Evolutionary conservation across 2,888 invertebrate genomes (phyloP), one percentile per base, ranked within the genome.

Genomic region (Agrotis exclamationis): DNA sequence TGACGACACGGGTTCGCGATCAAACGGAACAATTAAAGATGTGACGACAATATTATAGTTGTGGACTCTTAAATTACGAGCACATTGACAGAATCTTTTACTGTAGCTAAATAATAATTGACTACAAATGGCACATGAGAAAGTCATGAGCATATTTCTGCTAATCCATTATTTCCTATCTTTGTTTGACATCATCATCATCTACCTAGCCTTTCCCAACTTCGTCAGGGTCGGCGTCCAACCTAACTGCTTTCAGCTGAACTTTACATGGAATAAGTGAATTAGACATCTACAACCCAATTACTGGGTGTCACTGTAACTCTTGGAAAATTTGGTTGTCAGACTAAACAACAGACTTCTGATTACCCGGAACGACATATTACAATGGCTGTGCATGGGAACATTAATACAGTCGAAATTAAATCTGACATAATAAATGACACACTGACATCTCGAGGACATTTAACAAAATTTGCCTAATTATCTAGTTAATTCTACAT

Each of bases 11-110:
- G 28, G 14, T 73, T 67, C 47, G 60, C 39, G 59, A 70, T 59
- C 58, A 64, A 51, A 62, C 63, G n/a, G 44, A 70, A 72, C 74
- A 72, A 78, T 76, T 74, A 68, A 75, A 68, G 20, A 76, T 54
- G 53, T 63, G 65, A 67, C 39, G 67, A 56, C 39, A n/a, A 24
- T 60, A 13, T 60, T 33, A 24, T 33, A 56, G 56, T 65, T 59
- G 51, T 45, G 24, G 48, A 24, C 2, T 65, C 16, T 45, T 53
- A 62, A 48, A 62, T n/a, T n/a, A 33, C 9, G 39, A 39, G 39
- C 2, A 39, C 33, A n/a, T n/a, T 56, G 6, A n/a, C 33, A 33
- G 14, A n/a, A 13, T 33, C 6, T 56, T 33, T n/a, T 33, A n/a
- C 33, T 3, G 13, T n/a, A 33, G 13, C n/a, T 56, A n/a, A 33